These are phyloP conservation scores for Noctua janthe DNA, from an alignment of 2,888 invertebrate species.

Conservation along the genomic window DNA sequence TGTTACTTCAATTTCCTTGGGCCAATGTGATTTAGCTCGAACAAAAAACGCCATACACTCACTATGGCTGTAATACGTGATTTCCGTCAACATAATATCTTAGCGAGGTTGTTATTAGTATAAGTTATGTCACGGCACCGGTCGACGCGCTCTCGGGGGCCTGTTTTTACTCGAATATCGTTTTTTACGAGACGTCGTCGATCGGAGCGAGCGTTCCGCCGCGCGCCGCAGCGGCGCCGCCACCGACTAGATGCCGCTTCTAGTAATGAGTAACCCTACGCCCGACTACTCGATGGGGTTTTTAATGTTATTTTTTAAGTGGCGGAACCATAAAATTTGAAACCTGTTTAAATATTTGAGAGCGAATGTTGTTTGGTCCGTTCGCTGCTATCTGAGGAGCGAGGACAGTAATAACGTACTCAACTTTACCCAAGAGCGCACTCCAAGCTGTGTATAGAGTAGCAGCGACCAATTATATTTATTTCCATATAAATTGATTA, in stretches of 20 bases:
- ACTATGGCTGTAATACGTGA: conserved; percentile 67
- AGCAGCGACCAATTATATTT: conserved; percentile 29
- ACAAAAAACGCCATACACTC: conserved; percentile 48
- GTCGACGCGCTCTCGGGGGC: conserved; percentile 71
- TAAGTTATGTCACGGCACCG: conserved; percentile 70
- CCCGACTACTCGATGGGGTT: conserved; percentile 52
- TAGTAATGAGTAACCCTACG: conserved; percentile 74
- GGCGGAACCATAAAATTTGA: conserved; percentile 57
- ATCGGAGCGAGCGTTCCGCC: conserved; percentile 38
- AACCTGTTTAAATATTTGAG: conserved; percentile 56
- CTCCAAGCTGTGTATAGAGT: conserved; percentile 8
- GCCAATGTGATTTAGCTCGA: conserved; percentile 35
- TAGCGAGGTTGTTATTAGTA: conserved; percentile 66
- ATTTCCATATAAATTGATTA: conserved; percentile 43
- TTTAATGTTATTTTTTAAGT: conserved; percentile 64
- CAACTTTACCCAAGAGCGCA: conserved; percentile 20
- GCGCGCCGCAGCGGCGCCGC: conserved; percentile 17
- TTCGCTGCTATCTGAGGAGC: conserved; percentile 16
- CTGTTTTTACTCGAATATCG: conserved; percentile 77
- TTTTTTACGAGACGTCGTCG: conserved; percentile 72
- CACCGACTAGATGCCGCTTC: conserved; percentile 31
- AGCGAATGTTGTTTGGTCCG: conserved; percentile 43
- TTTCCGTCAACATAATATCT: conserved; percentile 78
- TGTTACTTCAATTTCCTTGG: conserved; percentile 45
- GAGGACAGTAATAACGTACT: conserved; percentile 22